Base-by-base conservation (phyloP, 2,888 invertebrate genomes). In the Myopa testacea region DNA sequence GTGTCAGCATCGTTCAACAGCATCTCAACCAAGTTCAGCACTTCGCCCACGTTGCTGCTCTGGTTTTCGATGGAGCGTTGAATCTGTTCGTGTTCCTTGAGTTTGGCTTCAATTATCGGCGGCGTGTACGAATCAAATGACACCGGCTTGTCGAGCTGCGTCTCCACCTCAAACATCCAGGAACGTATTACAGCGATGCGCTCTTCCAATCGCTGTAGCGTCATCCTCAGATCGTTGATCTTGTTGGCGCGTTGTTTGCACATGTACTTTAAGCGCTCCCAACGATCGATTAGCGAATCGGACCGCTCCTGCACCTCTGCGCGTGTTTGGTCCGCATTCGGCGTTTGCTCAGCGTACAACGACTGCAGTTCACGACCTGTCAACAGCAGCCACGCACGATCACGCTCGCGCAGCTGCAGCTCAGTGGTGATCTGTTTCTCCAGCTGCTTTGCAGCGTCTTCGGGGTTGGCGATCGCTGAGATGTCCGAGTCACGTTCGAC, bases 401-500 rank as follows among this genome's bases (percentile, higher is more conserved):
- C 96, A 5, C 93, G 92, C 86, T 94, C 93, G 84, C 95, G 94
- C 80, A 95, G 86, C 1, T 92, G 91, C 83, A 95, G 93, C 87
- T 96, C 96, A 0, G 94, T 92, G 84, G 94, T 93, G 4, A 95
- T 90, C 83, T 95, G 95, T 6, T 93, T 93, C 83, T 94, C 94
- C 79, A 95, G 88, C 81, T 93, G 92, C 76, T 93, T 92, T 65
- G 95, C 90, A 8, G 94, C 90, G 82, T 95, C 95, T 82, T 94
- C 93, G 0, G 95, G 94, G 84, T 95, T 94, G 68, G 92, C 91
- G 34, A 91, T 89, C 74, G 90, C 90, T 80, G 90, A 90, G 73
- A 88, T 91, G 78, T 92, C 91, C 12, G 90, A 90, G 65, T 92
- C 92, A 75, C 91, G 90, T 83, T 93, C 92, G 1, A 94, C 90